Evolutionary conservation across 2,113 vertebrate species (phyloP).

Genomic region (Onychostoma macrolepis): DNA sequence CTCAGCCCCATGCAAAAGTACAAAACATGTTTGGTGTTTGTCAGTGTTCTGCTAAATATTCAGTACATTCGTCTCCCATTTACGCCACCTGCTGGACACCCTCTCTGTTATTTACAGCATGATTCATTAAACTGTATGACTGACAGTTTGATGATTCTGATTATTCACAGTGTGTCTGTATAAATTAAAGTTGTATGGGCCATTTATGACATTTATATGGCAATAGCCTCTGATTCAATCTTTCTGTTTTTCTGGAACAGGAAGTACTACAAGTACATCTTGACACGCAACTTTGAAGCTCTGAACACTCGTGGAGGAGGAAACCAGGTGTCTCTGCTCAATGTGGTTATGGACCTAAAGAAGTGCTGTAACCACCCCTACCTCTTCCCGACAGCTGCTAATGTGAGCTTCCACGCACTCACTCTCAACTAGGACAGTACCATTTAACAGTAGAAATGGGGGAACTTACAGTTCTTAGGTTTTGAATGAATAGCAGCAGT

Average conservation of each 20-base stretch:
- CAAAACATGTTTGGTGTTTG: constrained; percentile 55
- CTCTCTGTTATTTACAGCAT: neutral
- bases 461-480: neutral
- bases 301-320: constrained; percentile 94
- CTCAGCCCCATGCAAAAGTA: constrained; percentile 98
- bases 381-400: constrained; percentile 95
- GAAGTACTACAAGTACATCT: constrained; percentile 98
- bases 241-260: constrained; percentile 68
- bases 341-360: constrained; percentile 98
- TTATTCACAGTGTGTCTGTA: neutral
- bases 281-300: constrained; percentile 96
- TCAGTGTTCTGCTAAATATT: neutral
- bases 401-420: constrained; percentile 71
- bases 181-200: neutral
- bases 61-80: neutral
- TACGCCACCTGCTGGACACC: constrained; percentile 17
- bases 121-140: neutral
- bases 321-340: constrained; percentile 95
- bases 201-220: neutral
- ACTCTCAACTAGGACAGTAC: neutral
- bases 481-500: neutral
- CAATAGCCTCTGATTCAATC: neutral
- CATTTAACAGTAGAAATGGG: neutral
- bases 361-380: constrained; percentile 99
- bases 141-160: neutral